Evolutionary conservation across 2,113 vertebrate genomes (phyloP).

Genomic region (Urocynchramus pylzowi): DNA sequence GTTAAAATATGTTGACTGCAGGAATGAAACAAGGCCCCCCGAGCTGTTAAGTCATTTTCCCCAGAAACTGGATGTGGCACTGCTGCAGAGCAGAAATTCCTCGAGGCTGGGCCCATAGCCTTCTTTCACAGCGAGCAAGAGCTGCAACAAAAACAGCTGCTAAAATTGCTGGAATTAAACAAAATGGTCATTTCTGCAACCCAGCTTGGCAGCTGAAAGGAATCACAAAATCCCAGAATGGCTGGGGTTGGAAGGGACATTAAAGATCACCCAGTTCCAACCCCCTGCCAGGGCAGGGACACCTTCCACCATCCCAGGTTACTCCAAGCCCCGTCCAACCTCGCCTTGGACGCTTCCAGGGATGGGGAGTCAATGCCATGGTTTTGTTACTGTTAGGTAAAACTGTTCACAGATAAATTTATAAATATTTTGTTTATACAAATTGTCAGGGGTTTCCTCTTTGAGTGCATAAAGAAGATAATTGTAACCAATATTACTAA

Average conservation of each 20-base stretch:
- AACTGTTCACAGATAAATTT: background rate
- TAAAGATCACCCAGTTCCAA: background rate
- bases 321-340: background rate
- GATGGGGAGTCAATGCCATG: background rate
- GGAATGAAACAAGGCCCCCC: background rate
- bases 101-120: rapidly evolving
- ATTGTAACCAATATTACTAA: background rate
- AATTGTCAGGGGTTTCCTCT: background rate
- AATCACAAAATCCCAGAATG: background rate
- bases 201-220: background rate
- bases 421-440: rapidly evolving
- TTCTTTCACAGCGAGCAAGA: rapidly evolving
- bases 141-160: background rate
- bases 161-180: background rate
- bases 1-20: background rate
- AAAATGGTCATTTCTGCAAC: background rate
- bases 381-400: background rate
- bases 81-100: background rate
- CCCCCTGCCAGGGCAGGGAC: background rate
- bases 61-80: background rate
- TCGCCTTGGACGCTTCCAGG: background rate
- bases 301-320: background rate
- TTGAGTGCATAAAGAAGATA: background rate
- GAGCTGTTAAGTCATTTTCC: background rate
- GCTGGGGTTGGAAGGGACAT: background rate